Conservation (phyloP, 1,140 invertebrate species). For the Anoplolepis gracilipes region DNA sequence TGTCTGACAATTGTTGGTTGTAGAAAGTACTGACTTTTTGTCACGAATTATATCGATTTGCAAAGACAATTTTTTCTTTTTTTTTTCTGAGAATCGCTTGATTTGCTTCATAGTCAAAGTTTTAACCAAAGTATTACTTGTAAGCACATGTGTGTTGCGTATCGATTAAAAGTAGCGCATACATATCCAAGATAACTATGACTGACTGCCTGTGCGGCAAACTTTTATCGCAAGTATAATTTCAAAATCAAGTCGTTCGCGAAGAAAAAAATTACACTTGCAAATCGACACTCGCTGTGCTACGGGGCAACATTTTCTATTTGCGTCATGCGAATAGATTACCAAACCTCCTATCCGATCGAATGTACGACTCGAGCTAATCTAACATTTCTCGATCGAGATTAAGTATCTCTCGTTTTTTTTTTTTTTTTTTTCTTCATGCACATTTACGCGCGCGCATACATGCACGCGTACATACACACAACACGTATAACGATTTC, state of each 20-base stretch:
- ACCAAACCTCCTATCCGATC: background rate
- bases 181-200: background rate
- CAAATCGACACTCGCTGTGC: background rate
- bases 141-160: background rate
- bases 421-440: too few relatives aligned
- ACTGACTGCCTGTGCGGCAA: background rate
- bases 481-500: conserved; percentile 9
- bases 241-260: conserved; percentile 23
- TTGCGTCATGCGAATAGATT: conserved; percentile 3
- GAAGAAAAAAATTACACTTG: conserved; percentile 3
- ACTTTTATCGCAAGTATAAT: conserved; percentile 2
- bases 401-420: conserved; percentile 1
- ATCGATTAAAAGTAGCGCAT: conserved; percentile 45
- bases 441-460: too few relatives aligned
- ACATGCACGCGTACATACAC: too few relatives aligned
- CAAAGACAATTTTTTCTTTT: background rate
- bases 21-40: conserved; percentile 10
- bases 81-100: conserved; percentile 1
- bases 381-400: background rate
- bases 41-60: conserved; percentile 33
- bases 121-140: conserved; percentile 4
- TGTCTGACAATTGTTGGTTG: background rate
- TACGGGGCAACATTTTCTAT: background rate
- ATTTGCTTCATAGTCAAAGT: conserved; percentile 30
- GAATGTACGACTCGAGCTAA: background rate